Base-by-base conservation (phyloP, 1,140 invertebrate species). In the Lutraria rhynchaena region DNA sequence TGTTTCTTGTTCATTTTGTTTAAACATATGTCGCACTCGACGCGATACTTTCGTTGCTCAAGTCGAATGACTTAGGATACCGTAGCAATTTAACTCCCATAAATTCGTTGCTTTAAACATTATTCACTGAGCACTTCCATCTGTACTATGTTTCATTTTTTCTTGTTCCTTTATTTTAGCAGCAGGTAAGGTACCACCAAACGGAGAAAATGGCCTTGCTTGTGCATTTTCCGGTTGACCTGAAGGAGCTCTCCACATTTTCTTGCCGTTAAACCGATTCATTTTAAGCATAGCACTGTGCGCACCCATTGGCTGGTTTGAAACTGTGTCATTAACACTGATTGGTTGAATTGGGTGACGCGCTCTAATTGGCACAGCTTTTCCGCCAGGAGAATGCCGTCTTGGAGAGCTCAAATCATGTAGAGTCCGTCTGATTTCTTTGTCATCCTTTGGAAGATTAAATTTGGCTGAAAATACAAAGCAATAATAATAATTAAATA, bases 161-260 rank as follows among this genome's bases (percentile, higher is more conserved):
- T 77, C 75, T 2, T 77, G 60, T 33, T 81, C 67, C 51, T 71
- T 70, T 29, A 81, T 81, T 51, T 71, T 70, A 17, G 77, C 37
- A 7, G 77, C 63, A 11, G 77, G 77, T 19, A 81, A 33, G 5
- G 77, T 81, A 19, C 77, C 77, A 17, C 77, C 77, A 49, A 81
- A 81, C 33, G 77, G 77, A 13, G 77, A 81, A 71, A 81, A 81
- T 5, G 77, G 77, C 46, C 77, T 70, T 46, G 65, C n/a, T 24
- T 70, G 53, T 4, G 65, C 51, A 15, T 61, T 61, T 37, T 81
- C 77, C 2, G 77, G 65, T 19, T 81, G 77, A 5, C 77, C 77
- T 15, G 77, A 81, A 1, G 77, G 77, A 1, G 77, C 63, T 29
- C 77, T 29, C 77, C 77, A 81, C 77, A 81, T 81, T 71, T 81